Evolutionary conservation across 1,140 invertebrate genomes (phyloP), one percentile per base, ranked within the genome.

Genomic region (Dolichoris vasculosae): DNA sequence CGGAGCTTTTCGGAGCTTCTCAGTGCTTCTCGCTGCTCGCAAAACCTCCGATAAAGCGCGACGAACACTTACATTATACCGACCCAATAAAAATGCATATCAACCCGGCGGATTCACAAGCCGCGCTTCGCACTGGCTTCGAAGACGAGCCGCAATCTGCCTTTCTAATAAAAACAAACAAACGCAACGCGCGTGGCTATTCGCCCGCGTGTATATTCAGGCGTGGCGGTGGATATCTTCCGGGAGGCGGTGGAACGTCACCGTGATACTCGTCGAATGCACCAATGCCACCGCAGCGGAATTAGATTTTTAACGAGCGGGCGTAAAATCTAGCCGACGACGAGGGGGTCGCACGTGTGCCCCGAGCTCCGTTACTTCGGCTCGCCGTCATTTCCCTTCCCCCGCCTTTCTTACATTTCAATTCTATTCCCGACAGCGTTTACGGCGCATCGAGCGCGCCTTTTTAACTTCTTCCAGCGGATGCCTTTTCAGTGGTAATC

Each of bases 291-390:
- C 59, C 32, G 73, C 82, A 69, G 76, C 82, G 59, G 75, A 84
- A 84, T 84, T 77, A 84, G 75, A 84, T 84, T 84, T 84, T 83
- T 84, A 78, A 84, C 75, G 82, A 78, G 82, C 73, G 75, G 40
- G 40, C 63, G 43, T 77, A 51, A 84, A 84, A 84, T 76, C 73
- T 71, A 38, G 67, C 23, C 20, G 20, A 15, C 69, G 38, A 8
- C 40, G n/a, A n/a, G 67, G 32, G 67, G 67, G 32, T 69, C 67
- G 67, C 67, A 38, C 67, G 67, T 69, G 67, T 35, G 64, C 35
- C 32, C 20, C 2, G n/a, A 30, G 63, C 63, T 17, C 63, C 63
- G 63, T 67, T 67, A 67, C 8, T 11, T 67, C 63, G 43, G 35
- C 13, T n/a, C 15, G 1, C 75, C 75, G 20, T 17, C 51, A 17